phyloP scores from a whole-genome alignment of 2,888 invertebrate genomes.

The Calameuta pallipes region DNA sequence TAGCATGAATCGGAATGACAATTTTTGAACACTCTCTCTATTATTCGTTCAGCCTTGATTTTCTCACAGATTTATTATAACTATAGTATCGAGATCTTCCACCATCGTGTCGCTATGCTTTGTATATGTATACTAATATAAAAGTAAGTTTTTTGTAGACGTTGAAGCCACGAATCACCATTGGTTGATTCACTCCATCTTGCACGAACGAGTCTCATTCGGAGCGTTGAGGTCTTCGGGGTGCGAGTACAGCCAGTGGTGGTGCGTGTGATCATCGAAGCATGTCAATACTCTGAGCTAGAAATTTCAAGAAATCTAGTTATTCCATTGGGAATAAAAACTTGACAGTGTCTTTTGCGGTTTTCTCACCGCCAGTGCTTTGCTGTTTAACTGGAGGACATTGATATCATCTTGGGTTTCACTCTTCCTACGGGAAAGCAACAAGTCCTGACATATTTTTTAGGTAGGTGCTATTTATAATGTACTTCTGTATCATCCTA shows the following conservation, averaged over 20 bases:
- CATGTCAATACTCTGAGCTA: background rate
- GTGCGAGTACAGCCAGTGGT: background rate
- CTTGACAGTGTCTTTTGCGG: background rate
- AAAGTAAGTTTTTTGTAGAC: background rate
- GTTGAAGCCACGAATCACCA: background rate
- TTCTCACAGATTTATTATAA: background rate
- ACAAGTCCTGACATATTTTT: background rate
- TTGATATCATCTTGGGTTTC: conserved; percentile 6
- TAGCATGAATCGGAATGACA: background rate
- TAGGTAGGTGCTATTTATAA: background rate
- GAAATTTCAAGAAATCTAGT: background rate
- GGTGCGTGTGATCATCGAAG: background rate
- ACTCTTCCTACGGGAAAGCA: background rate
- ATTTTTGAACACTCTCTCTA: background rate
- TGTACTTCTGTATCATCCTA: background rate
- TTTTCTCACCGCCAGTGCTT: background rate
- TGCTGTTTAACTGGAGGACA: conserved; percentile 2
- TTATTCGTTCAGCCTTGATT: background rate
- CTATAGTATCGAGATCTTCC: background rate
- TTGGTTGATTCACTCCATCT: background rate
- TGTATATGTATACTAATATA: background rate
- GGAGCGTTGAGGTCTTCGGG: background rate
- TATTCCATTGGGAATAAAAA: background rate
- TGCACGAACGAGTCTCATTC: background rate
- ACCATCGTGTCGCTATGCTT: background rate